Evolutionary conservation across 2,113 vertebrate genomes (phyloP).

Genomic region (Menura novaehollandiae): DNA sequence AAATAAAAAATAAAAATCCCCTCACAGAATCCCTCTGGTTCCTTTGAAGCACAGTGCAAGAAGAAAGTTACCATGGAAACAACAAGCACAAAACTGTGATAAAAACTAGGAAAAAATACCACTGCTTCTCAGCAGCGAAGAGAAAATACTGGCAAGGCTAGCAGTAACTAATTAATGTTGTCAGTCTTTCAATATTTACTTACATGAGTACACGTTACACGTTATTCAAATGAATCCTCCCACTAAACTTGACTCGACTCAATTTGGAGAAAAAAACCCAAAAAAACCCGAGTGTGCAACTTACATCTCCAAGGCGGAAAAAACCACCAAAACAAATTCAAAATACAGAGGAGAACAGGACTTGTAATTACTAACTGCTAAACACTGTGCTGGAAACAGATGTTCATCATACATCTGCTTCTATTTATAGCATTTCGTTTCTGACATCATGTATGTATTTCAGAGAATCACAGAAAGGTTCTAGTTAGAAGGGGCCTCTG

Average conservation of each 20-base stretch:
- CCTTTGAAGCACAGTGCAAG: conserved; percentile 29
- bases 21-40: conserved; percentile 11
- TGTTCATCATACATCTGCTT: neutral
- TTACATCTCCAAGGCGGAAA: neutral
- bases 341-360: neutral
- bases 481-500: neutral
- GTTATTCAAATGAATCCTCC: neutral
- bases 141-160: conserved; percentile 8
- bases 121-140: conserved; percentile 22
- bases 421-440: neutral
- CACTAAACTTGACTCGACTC: neutral
- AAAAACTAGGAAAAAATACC: conserved; percentile 41
- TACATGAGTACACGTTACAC: neutral
- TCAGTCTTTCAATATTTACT: conserved; percentile 7
- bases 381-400: neutral
- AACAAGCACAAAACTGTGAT: conserved; percentile 18
- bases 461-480: neutral
- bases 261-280: neutral
- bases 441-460: neutral
- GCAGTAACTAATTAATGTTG: neutral
- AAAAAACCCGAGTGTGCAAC: neutral
- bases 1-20: conserved; percentile 34
- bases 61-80: conserved; percentile 67
- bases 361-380: neutral
- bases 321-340: neutral